Evolutionary conservation across 2,113 vertebrate genomes (phyloP).

Genomic region (Corythornis vintsioides): DNA sequence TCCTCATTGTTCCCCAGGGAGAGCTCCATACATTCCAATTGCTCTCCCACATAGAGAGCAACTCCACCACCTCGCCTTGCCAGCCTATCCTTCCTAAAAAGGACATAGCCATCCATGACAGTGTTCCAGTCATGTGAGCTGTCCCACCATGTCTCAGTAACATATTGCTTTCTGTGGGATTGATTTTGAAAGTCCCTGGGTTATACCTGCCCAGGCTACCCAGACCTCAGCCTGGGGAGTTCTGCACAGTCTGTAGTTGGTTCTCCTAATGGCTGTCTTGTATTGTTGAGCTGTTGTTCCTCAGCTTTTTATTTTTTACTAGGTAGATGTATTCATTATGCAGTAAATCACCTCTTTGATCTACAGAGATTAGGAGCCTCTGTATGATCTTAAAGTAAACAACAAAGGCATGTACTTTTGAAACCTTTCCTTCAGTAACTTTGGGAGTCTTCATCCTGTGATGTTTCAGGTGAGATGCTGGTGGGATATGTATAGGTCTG

Average conservation of each 20-base stretch:
- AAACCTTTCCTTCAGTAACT: not conserved
- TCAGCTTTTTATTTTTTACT: not conserved
- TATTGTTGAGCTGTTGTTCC: not conserved
- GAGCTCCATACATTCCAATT: too few relatives aligned
- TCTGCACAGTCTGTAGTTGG: rapidly evolving
- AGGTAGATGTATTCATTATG: not conserved
- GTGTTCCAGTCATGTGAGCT: too few relatives aligned
- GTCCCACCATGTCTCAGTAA: too few relatives aligned
- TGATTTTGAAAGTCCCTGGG: not conserved
- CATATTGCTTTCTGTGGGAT: not conserved
- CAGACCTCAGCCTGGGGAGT: not conserved
- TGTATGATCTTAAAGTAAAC: not conserved
- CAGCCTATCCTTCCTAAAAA: too few relatives aligned
- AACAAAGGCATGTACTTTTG: not conserved
- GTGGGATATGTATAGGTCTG: not conserved
- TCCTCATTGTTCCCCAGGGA: too few relatives aligned
- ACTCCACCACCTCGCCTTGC: too few relatives aligned
- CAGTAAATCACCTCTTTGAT: not conserved
- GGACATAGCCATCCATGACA: too few relatives aligned
- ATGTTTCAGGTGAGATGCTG: not conserved
- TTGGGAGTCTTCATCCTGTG: not conserved
- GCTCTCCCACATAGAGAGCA: too few relatives aligned
- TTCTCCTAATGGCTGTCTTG: not conserved
- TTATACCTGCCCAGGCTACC: not conserved
- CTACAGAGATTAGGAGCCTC: not conserved